A percentile compares a stretch with the other conserved stretches of the same genome.
Evolutionary conservation across 2,113 vertebrate genomes (phyloP).

Genomic region (Charina bottae): DNA sequence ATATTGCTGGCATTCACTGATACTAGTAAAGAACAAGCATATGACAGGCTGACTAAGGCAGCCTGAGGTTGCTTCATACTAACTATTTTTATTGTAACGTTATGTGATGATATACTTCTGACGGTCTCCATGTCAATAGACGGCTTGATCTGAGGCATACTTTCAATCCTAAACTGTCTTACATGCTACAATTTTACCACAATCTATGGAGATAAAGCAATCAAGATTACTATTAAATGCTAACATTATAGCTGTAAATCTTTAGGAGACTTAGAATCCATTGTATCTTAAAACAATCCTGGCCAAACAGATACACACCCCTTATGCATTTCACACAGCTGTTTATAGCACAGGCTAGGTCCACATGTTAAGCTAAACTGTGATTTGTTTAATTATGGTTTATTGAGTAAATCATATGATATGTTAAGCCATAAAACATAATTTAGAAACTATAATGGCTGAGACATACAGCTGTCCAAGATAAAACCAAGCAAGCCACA

Average conservation of each 20-base stretch:
- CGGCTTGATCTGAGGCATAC: not conserved
- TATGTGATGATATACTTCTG: conserved; percentile 54
- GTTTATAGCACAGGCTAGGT: not conserved
- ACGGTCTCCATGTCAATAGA: conserved; percentile 23
- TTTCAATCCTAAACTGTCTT: conserved; percentile 16
- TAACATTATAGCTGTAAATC: conserved; percentile 38
- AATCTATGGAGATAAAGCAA: conserved; percentile 1
- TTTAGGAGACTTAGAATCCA: not conserved
- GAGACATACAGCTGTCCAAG: not conserved
- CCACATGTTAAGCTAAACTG: not conserved
- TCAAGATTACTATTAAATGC: not conserved
- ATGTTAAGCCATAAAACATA: not conserved
- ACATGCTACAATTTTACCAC: not conserved
- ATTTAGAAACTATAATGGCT: not conserved
- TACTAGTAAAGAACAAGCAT: conserved; percentile 44
- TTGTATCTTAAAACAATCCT: not conserved
- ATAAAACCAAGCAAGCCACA: not conserved
- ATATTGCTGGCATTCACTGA: not conserved
- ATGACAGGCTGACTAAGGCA: conserved; percentile 65
- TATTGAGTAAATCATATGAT: not conserved
- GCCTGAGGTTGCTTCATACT: conserved; percentile 38
- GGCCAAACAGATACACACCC: conserved; percentile 15
- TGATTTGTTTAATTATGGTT: not conserved
- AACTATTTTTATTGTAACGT: conserved; percentile 45
- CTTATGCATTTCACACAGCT: not conserved